Conservation (phyloP, 1,140 invertebrate genomes). For the Artemia franciscana region DNA sequence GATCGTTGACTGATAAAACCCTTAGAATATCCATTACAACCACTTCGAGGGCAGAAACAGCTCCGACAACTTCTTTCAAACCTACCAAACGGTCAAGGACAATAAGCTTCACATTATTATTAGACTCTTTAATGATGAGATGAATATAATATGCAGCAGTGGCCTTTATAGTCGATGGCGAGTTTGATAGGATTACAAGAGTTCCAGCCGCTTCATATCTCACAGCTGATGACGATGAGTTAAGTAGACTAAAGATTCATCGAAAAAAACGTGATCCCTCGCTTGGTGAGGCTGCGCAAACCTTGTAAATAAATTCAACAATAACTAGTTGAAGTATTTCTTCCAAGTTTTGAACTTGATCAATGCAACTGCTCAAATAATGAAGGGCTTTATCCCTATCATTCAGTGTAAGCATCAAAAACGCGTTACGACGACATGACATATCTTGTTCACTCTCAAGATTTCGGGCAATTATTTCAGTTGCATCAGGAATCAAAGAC, state of each 20-base stretch:
- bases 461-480: slow-evolving; percentile 83
- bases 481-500: slow-evolving; percentile 92
- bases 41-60: slow-evolving; percentile 78
- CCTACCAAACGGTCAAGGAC: slow-evolving; percentile 81
- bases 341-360: slow-evolving; percentile 80
- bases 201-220: slow-evolving; percentile 96
- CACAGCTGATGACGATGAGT: slow-evolving; percentile 85
- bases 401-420: slow-evolving; percentile 93
- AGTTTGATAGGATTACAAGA: slow-evolving; percentile 91
- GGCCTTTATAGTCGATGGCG: slow-evolving; percentile 89
- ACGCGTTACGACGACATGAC: slow-evolving; percentile 96
- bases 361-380: slow-evolving; percentile 80
- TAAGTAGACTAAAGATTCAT: slow-evolving; percentile 92
- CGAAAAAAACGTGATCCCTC: slow-evolving; percentile 90
- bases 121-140: slow-evolving; percentile 92
- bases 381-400: slow-evolving; percentile 77
- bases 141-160: slow-evolving; percentile 96
- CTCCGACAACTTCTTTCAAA: slow-evolving; percentile 58
- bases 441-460: slow-evolving; percentile 92
- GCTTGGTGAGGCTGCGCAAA: slow-evolving; percentile 86
- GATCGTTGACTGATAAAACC: slow-evolving; percentile 73
- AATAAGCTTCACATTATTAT: slow-evolving; percentile 99
- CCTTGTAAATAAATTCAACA: slow-evolving; percentile 97
- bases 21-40: slow-evolving; percentile 94
- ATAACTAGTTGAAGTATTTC: slow-evolving; percentile 96